phyloP scores from a whole-genome alignment of 2,797 vertebrate genomes.

The Pseudochaenichthys georgianus region DNA sequence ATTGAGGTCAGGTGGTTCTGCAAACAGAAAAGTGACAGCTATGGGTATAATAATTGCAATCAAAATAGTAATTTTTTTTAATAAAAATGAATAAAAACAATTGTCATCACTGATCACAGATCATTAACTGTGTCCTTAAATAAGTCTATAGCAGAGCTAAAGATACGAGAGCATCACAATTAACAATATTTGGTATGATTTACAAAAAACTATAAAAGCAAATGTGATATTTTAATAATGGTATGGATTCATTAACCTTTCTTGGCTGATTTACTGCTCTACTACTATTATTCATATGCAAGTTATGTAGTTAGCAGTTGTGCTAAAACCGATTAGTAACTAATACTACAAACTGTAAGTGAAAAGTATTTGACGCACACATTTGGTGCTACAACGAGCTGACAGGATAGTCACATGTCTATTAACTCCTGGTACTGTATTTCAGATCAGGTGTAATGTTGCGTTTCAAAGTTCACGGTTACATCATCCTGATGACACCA shows the following conservation, averaged over 20 bases:
- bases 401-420: background rate
- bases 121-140: background rate
- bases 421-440: background rate
- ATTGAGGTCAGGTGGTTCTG: constrained; percentile 81
- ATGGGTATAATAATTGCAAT: background rate
- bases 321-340: too few species aligned
- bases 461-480: constrained; percentile 35
- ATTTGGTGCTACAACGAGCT: too few species aligned
- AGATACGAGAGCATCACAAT: background rate
- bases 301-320: background rate
- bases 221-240: background rate
- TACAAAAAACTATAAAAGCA: background rate
- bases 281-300: background rate
- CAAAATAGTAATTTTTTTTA: background rate
- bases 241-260: background rate
- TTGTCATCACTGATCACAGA: background rate
- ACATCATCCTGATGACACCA: background rate
- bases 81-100: background rate
- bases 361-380: background rate
- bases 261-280: background rate
- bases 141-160: background rate
- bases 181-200: background rate
- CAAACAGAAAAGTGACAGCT: constrained; percentile 16
- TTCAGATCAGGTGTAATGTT: background rate
- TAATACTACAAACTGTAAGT: background rate